Conservation (phyloP, 2,113 vertebrate genomes). For the Heteronetta atricapilla region DNA sequence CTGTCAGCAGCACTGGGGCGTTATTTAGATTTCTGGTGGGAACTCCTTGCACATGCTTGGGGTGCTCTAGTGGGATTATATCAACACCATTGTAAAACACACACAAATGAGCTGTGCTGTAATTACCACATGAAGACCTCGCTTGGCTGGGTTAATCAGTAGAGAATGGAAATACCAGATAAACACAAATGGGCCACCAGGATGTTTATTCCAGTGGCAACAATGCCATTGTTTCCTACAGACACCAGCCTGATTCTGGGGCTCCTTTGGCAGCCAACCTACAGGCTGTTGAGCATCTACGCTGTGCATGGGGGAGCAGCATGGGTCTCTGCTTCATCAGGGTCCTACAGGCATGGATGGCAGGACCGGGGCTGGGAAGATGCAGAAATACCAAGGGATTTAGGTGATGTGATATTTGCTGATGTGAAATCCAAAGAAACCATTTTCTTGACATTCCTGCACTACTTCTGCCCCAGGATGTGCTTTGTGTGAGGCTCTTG, state of each 20-base stretch:
- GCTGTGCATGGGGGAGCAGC: neutral
- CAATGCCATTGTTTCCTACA: conserved; percentile 18
- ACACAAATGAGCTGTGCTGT: conserved; percentile 75
- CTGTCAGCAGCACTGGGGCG: conserved; percentile 80
- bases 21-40: conserved; percentile 86
- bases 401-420: neutral
- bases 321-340: neutral
- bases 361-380: neutral
- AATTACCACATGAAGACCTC: conserved; percentile 70
- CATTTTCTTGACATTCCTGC: neutral
- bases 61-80: conserved; percentile 81
- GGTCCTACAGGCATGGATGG: neutral
- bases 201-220: conserved; percentile 40
- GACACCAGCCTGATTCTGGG: neutral
- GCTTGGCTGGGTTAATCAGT: conserved; percentile 57
- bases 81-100: conserved; percentile 83
- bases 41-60: conserved; percentile 80
- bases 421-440: neutral
- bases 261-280: neutral
- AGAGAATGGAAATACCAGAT: conserved; percentile 69
- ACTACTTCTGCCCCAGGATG: neutral
- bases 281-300: neutral
- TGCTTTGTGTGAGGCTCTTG: neutral
- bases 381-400: neutral
- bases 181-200: conserved; percentile 23